Base-by-base conservation (phyloP, 2,888 invertebrate genomes). In the Scaeva pyrastri region DNA sequence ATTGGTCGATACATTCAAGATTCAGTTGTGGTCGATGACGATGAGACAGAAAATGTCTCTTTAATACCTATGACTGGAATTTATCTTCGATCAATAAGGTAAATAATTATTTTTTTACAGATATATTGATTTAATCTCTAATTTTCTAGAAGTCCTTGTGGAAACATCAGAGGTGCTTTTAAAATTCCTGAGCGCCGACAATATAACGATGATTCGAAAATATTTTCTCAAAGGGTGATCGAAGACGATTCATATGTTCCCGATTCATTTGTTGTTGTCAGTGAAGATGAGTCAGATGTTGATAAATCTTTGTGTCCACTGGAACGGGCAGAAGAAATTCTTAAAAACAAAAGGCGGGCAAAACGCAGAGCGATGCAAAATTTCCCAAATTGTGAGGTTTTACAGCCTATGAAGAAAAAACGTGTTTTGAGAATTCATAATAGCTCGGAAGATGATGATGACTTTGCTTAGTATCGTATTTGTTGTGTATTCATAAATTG, bases 321-420 rank as follows among this genome's bases (percentile, higher is more conserved):
- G 82, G 96, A 96, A 90, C 90, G 94, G 62, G 95, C 95, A 0
- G 96, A 96, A 91, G 91, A 90, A 60, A 93, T 94, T 81, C 91
- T 94, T 48, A 92, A 94, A 88, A 90, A 91, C 90, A 90, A 90
- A 71, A 90, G 91, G 14, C 89, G 90, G 14, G 88, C 89, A n/a
- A 90, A 90, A 12, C 88, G 88, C 14, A 83, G 77, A 21, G 85
- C 76, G 2, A 77, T 45, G 10, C 5, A 41, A n/a, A 23, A 41
- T 7, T 23, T 11, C 11, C 14, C 12, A 10, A 10, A 26, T 2
- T 39, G 50, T 4, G 1, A 56, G 26, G 16, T 50, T 39, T 0
- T 23, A 6, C 68, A n/a, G 16, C 55, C 72, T 1, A 12, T 71
- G 1, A 86, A 78, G 39, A 86, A 71, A 36, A 81, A 77, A 43